A percentile compares a stretch with the other conserved stretches of the same genome.
phyloP scores from a whole-genome alignment of 2,113 vertebrate species.

The Sterrhoptilus dennistouni region DNA sequence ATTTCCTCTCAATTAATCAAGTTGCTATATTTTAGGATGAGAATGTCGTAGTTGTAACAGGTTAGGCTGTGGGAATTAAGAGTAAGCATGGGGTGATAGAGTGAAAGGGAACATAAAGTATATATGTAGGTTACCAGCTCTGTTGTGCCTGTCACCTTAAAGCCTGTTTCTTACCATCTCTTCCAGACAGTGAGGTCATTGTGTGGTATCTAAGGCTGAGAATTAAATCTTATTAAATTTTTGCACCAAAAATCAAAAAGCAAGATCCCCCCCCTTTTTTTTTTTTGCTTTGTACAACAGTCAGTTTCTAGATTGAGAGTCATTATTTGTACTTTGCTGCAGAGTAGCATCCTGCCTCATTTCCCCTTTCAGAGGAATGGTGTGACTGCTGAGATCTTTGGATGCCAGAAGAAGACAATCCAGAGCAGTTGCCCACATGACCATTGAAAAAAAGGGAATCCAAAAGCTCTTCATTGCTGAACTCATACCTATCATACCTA shows the following conservation, averaged over 20 bases:
- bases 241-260: background rate
- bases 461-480: background rate
- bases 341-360: background rate
- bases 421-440: background rate
- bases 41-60: background rate
- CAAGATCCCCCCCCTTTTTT: background rate
- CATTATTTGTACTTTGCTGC: background rate
- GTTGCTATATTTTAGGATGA: background rate
- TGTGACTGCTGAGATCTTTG: background rate
- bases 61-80: background rate
- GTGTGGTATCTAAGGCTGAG: background rate
- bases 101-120: background rate
- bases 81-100: background rate
- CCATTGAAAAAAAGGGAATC: background rate
- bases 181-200: background rate
- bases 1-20: background rate
- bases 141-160: background rate
- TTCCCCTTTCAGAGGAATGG: background rate
- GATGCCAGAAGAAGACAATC: background rate
- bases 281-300: background rate
- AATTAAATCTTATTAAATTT: background rate
- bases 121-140: background rate
- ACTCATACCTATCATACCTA: background rate
- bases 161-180: background rate
- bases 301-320: background rate